Conservation (phyloP, 2,888 invertebrate species). For the Drosophila borborema region DNA sequence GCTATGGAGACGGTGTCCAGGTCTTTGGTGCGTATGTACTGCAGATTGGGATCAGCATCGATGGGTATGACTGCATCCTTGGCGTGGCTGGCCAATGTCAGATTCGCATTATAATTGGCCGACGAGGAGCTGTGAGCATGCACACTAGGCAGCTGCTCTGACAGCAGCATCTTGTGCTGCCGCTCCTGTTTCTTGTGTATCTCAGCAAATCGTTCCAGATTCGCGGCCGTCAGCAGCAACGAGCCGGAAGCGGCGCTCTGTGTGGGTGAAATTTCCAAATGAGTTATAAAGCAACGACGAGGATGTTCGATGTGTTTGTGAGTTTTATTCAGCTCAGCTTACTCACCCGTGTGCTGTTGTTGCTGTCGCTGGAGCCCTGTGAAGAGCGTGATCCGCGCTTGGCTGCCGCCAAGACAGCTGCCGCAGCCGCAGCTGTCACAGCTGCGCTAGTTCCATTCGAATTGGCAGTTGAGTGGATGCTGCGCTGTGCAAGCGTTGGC, state of each 20-base stretch:
- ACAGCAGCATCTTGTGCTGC: constrained; percentile 66
- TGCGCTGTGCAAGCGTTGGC: constrained; percentile 71
- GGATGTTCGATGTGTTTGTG: background rate
- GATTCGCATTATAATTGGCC: constrained; percentile 75
- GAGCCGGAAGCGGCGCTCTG: constrained; percentile 94
- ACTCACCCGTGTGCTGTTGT: constrained; percentile 92
- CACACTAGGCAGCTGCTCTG: constrained; percentile 53
- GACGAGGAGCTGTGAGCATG: constrained; percentile 51
- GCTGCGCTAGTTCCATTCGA: constrained; percentile 66
- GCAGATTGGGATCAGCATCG: constrained; percentile 82
- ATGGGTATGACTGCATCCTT: constrained; percentile 82
- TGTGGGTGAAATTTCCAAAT: constrained; percentile 10
- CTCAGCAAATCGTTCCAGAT: constrained; percentile 87
- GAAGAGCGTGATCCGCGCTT: constrained; percentile 88
- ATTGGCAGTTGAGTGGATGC: constrained; percentile 30
- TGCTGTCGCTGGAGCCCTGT: constrained; percentile 90
- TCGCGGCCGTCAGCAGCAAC: constrained; percentile 91
- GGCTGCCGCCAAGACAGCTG: constrained; percentile 72
- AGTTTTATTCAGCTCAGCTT: constrained; percentile 5
- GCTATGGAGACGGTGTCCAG: constrained; percentile 91
- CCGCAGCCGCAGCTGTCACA: constrained; percentile 74
- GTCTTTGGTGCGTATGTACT: constrained; percentile 86
- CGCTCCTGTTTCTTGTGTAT: constrained; percentile 85
- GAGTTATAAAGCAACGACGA: constrained; percentile 12
- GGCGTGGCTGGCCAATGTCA: constrained; percentile 62